These are phyloP conservation scores for Platyscapa corneri DNA, from an alignment of 1,140 invertebrate genomes.

Conservation along the genomic window DNA sequence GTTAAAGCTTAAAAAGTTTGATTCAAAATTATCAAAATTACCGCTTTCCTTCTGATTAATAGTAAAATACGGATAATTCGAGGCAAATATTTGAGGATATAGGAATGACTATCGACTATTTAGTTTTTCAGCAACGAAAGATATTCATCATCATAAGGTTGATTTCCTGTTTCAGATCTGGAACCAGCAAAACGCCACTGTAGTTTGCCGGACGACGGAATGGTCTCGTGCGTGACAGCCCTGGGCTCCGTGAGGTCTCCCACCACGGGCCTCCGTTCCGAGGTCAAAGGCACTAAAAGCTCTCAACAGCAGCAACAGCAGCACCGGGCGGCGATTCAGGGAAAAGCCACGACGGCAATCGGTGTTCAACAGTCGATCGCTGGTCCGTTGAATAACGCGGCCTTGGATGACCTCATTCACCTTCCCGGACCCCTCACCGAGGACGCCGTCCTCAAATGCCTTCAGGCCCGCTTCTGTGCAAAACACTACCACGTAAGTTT, in stretches of 20 bases:
- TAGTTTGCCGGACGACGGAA: constrained; percentile 64
- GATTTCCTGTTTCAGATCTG: constrained; percentile 59
- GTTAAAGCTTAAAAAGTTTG: no score
- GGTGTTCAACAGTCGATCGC: neutral
- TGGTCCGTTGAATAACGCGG: constrained; percentile 47
- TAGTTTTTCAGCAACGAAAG: no score
- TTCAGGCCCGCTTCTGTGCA: constrained; percentile 90
- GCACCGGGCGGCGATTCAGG: neutral
- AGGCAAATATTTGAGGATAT: no score
- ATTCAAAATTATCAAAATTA: no score
- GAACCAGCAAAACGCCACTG: constrained; percentile 67
- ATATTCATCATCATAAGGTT: neutral
- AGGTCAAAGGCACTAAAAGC: constrained; percentile 70
- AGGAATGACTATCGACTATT: no score
- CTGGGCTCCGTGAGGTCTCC: constrained; percentile 66
- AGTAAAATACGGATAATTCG: no score
- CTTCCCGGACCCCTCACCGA: constrained; percentile 93
- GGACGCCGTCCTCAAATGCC: constrained; percentile 91
- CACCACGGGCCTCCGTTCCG: constrained; percentile 67
- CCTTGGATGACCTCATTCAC: constrained; percentile 92
- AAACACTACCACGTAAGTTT: constrained; percentile 88
- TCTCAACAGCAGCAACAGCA: constrained; percentile 56
- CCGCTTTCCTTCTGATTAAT: no score
- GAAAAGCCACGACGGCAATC: neutral
- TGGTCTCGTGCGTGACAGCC: constrained; percentile 72